Percentiles rank a stretch among this genome's conserved stretches.
phyloP scores from a whole-genome alignment of 2,113 vertebrate genomes.

The Mustela nigripes region DNA sequence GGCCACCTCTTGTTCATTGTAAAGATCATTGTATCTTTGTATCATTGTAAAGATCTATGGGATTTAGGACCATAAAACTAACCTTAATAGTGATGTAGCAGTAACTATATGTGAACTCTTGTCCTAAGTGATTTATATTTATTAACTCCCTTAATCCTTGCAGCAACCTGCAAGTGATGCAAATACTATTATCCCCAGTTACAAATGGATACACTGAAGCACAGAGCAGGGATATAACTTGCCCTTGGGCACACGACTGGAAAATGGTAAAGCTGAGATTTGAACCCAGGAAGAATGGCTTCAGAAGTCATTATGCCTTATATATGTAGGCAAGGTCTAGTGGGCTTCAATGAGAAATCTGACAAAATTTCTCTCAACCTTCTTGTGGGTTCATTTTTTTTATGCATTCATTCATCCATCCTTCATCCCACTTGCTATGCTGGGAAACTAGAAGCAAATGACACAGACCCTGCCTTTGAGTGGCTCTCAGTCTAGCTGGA shows the following conservation, averaged over 20 bases:
- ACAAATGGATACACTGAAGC: not conserved
- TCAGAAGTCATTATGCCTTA: not conserved
- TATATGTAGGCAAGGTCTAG: not conserved
- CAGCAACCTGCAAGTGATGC: not conserved
- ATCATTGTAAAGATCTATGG: not conserved
- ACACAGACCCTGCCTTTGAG: not conserved
- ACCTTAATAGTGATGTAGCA: not conserved
- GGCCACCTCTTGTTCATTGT: not conserved
- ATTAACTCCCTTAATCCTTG: constrained; percentile 10
- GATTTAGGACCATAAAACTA: not conserved
- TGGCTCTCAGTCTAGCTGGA: not conserved
- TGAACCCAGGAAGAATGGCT: not conserved
- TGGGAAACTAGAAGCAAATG: not conserved
- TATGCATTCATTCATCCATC: not conserved
- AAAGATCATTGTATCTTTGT: not conserved
- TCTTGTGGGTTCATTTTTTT: not conserved
- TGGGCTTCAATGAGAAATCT: not conserved
- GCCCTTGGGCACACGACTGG: not conserved
- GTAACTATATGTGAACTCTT: not conserved
- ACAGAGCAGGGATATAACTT: not conserved
- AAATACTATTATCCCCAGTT: not conserved
- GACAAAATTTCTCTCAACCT: not conserved
- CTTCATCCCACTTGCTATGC: not conserved
- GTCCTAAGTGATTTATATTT: not conserved
- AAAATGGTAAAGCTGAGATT: not conserved